phyloP scores from a whole-genome alignment of 2,797 vertebrate species.

The Poeciliopsis paucimaculata region DNA sequence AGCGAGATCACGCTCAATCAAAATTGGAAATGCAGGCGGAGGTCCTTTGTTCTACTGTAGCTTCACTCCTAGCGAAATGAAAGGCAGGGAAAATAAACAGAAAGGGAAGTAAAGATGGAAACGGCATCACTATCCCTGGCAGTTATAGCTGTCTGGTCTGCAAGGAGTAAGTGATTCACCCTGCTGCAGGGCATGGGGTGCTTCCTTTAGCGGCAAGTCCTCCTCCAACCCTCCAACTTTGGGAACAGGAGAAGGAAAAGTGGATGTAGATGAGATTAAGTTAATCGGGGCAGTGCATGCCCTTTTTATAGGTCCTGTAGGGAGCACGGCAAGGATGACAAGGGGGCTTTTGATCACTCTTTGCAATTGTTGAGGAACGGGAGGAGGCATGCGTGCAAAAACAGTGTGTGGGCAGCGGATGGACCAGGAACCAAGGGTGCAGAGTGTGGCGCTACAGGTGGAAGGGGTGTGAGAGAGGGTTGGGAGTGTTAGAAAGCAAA shows the following conservation, averaged over 20 bases:
- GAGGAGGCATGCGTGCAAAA: slow-evolving; percentile 63
- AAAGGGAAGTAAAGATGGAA: slow-evolving; percentile 41
- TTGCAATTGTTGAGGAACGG: slow-evolving; percentile 35
- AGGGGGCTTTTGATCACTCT: slow-evolving; percentile 37
- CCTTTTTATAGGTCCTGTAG: slow-evolving; percentile 58
- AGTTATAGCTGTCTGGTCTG: slow-evolving; percentile 71
- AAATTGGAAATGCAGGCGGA: slow-evolving; percentile 79
- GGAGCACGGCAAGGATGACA: slow-evolving; percentile 47
- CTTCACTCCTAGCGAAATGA: slow-evolving; percentile 79
- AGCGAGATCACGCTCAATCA: slow-evolving; percentile 71
- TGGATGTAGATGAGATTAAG: slow-evolving; percentile 35
- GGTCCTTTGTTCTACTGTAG: slow-evolving; percentile 81
- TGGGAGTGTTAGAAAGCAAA: slow-evolving; percentile 55
- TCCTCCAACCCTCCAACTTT: slow-evolving; percentile 74
- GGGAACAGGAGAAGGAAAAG: slow-evolving; percentile 33
- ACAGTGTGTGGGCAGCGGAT: slow-evolving; percentile 51
- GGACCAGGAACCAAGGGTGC: slow-evolving; percentile 54
- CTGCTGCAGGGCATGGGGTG: slow-evolving; percentile 60
- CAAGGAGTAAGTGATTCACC: slow-evolving; percentile 55
- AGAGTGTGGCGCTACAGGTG: slow-evolving; percentile 36
- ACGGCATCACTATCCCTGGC: slow-evolving; percentile 76
- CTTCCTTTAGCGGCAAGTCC: slow-evolving; percentile 70
- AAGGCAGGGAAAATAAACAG: slow-evolving; percentile 40
- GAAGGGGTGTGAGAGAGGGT: slow-evolving; percentile 36
- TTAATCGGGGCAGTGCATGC: slow-evolving; percentile 52